Evolutionary conservation across 2,797 vertebrate species (phyloP).

Genomic region (Pangasius larnaudii): DNA sequence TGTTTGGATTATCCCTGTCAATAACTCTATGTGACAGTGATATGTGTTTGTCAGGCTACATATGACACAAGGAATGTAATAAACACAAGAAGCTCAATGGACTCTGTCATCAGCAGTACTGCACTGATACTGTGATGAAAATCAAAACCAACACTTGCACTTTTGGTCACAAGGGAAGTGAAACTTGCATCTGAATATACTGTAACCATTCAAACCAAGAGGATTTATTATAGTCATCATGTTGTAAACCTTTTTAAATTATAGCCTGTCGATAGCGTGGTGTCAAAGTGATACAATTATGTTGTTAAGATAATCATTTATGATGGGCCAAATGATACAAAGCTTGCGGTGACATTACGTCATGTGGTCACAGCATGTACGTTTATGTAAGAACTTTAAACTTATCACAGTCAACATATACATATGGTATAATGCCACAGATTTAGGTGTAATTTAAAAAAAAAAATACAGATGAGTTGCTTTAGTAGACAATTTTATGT

Average conservation of each 20-base stretch:
- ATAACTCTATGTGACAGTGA: background rate
- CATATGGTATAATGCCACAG: background rate
- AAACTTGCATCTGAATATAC: background rate
- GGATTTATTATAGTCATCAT: background rate
- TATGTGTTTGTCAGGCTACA: background rate
- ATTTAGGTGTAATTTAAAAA: background rate
- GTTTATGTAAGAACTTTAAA: background rate
- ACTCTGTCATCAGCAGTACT: background rate
- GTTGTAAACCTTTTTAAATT: background rate
- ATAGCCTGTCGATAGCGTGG: no score
- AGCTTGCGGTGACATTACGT: background rate
- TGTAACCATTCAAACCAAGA: background rate
- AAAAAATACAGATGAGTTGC: background rate
- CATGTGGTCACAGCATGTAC: background rate
- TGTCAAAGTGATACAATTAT: background rate
- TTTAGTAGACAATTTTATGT: background rate
- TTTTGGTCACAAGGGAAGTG: conserved; percentile 15
- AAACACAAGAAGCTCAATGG: background rate
- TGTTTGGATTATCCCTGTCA: background rate
- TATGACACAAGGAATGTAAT: background rate
- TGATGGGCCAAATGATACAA: background rate
- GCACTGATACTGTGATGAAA: background rate
- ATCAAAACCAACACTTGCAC: background rate
- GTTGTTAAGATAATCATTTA: background rate
- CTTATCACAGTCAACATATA: background rate